phyloP scores from a whole-genome alignment of 2,113 vertebrate genomes.

The Nestor notabilis region DNA sequence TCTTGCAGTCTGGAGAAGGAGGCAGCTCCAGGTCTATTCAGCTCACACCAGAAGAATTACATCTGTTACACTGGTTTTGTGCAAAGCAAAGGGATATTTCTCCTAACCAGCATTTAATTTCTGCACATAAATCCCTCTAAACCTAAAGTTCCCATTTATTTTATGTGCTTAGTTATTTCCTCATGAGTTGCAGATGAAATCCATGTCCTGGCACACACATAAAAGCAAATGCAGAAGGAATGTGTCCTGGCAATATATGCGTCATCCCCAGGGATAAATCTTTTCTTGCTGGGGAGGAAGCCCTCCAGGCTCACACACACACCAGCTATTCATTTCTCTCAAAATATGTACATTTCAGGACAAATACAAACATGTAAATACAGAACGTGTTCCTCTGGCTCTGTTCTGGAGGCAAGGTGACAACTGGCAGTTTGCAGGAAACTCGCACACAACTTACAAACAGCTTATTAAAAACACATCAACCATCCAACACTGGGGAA shows the following conservation, averaged over 20 bases:
- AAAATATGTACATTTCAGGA: background rate
- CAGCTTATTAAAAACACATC: background rate
- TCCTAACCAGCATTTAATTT: background rate
- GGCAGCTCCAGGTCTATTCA: background rate
- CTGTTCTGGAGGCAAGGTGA: background rate
- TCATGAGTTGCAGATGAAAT: background rate
- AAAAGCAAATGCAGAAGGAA: background rate
- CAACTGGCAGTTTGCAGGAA: background rate
- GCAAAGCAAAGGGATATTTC: background rate
- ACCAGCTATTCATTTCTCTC: background rate
- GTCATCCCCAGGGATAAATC: background rate
- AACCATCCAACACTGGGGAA: background rate
- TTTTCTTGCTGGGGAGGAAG: background rate
- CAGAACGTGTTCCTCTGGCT: background rate
- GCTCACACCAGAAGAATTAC: background rate
- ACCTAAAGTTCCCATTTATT: background rate
- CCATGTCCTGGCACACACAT: background rate
- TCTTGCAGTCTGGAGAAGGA: background rate
- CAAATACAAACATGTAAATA: background rate
- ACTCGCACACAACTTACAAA: background rate
- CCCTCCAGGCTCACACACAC: background rate
- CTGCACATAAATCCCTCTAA: conserved; percentile 6
- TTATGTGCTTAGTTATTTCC: background rate
- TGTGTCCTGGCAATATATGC: background rate
- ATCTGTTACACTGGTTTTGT: background rate